These are phyloP conservation scores for Sorex araneus DNA, from an alignment of 2,113 vertebrate genomes.

Conservation along the genomic window DNA sequence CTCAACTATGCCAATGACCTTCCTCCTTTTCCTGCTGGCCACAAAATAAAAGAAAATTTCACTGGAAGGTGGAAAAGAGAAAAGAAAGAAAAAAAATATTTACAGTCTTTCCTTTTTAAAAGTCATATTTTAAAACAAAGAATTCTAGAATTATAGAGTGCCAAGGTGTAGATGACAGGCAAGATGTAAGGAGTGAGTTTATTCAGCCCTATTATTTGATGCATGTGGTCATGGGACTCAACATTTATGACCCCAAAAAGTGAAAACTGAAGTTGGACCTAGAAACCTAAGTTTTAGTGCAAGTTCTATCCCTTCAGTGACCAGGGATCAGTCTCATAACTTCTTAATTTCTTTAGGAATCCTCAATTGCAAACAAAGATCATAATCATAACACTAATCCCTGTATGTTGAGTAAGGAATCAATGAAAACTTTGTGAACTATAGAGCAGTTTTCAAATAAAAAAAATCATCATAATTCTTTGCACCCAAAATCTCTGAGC, in stretches of 20 bases:
- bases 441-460: slow-evolving; percentile 19
- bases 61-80: background rate
- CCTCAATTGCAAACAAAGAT: background rate
- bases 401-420: background rate
- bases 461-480: background rate
- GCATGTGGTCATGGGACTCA: background rate
- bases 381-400: background rate
- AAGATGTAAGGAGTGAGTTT: slow-evolving; percentile 4
- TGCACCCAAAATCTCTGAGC: background rate
- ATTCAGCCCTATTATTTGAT: background rate
- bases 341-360: background rate
- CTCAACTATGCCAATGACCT: background rate
- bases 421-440: background rate
- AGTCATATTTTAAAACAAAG: slow-evolving; percentile 4
- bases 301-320: no score
- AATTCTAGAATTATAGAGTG: slow-evolving; percentile 14
- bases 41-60: slow-evolving; percentile 12
- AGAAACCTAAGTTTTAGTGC: slow-evolving; percentile 6
- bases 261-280: background rate
- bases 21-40: background rate
- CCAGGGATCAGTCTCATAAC: background rate
- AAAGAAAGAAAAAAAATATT: background rate
- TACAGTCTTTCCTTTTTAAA: background rate
- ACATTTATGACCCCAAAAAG: background rate
- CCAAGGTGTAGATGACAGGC: background rate